Percentiles rank a stretch among this genome's conserved stretches.
phyloP scores from a whole-genome alignment of 1,140 invertebrate genomes.

The Halesus radiatus region DNA sequence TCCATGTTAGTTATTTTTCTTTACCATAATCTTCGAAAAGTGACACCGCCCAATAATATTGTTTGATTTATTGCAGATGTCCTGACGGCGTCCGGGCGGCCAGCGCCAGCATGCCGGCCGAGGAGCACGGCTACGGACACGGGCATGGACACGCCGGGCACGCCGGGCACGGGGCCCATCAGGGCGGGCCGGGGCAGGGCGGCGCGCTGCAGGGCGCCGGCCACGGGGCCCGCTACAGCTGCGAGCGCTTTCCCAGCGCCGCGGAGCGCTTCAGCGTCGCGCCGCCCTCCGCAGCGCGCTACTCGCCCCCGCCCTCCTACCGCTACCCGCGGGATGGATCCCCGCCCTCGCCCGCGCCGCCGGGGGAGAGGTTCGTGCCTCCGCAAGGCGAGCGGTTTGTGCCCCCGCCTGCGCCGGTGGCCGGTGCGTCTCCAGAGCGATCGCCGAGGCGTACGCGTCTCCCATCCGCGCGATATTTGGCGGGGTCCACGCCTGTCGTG shows the following conservation, averaged over 20 bases:
- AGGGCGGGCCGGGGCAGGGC: constrained; percentile 65
- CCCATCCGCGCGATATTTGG: constrained; percentile 61
- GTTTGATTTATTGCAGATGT: constrained; percentile 52
- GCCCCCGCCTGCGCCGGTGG: constrained; percentile 60
- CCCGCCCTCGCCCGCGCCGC: constrained; percentile 70
- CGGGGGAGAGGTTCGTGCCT: constrained; percentile 55
- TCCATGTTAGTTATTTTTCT: no score
- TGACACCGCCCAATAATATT: no score
- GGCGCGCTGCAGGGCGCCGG: constrained; percentile 69
- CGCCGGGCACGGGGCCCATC: constrained; percentile 71
- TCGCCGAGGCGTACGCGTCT: constrained; percentile 65
- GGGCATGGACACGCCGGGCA: constrained; percentile 69
- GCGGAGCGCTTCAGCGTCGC: constrained; percentile 70
- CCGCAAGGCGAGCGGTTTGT: constrained; percentile 59
- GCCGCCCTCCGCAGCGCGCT: constrained; percentile 60
- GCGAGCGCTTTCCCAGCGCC: constrained; percentile 69
- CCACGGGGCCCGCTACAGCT: constrained; percentile 68
- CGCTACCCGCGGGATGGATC: constrained; percentile 64
- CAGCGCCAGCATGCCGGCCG: constrained; percentile 62
- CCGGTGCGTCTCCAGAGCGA: constrained; percentile 71
- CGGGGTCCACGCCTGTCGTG: constrained; percentile 38
- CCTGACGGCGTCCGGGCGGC: constrained; percentile 58
- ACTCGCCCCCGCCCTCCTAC: constrained; percentile 65
- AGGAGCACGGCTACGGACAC: constrained; percentile 66
- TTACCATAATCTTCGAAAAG: no score